These are phyloP conservation scores for Drosophila stalkeri DNA, from an alignment of 2,888 invertebrate species.

Conservation along the genomic window DNA sequence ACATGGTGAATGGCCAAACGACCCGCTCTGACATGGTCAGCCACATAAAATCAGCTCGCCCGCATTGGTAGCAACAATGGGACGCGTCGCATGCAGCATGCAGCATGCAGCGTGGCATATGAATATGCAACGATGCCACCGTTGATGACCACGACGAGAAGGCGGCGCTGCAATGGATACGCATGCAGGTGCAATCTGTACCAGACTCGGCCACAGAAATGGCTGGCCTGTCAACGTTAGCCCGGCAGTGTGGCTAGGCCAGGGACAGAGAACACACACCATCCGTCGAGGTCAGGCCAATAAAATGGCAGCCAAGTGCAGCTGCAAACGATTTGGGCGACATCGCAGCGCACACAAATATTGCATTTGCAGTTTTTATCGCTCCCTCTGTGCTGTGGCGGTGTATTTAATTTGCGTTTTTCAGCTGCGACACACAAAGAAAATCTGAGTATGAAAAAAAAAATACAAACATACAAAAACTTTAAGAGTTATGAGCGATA, in stretches of 20 bases:
- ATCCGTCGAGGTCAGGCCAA: conserved; percentile 54
- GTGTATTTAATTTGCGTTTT: conserved; percentile 65
- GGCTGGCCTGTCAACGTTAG: conserved; percentile 58
- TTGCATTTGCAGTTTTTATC: conserved; percentile 72
- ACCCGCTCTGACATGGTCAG: conserved; percentile 62
- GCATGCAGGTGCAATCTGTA: conserved; percentile 75
- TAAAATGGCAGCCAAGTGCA: conserved; percentile 69
- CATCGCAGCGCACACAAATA: conserved; percentile 52
- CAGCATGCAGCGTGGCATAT: conserved; percentile 37
- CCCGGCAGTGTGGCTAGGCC: conserved; percentile 37
- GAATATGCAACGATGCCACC: conserved; percentile 70
- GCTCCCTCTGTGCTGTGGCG: conserved; percentile 11
- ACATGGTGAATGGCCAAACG: conserved; percentile 67
- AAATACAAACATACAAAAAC: neutral
- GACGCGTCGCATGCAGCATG: conserved; percentile 7
- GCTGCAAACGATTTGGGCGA: conserved; percentile 65
- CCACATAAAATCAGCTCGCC: conserved; percentile 74
- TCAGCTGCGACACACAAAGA: conserved; percentile 12
- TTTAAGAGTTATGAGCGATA: conserved; percentile 3
- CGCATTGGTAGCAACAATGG: conserved; percentile 68
- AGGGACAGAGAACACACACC: conserved; percentile 22
- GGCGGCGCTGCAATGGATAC: conserved; percentile 51
- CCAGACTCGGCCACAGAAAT: conserved; percentile 49
- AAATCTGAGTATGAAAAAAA: conserved; percentile 3
- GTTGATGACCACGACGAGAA: conserved; percentile 65